phyloP scores from a whole-genome alignment of 2,888 invertebrate genomes.

The Anorthoa munda region DNA sequence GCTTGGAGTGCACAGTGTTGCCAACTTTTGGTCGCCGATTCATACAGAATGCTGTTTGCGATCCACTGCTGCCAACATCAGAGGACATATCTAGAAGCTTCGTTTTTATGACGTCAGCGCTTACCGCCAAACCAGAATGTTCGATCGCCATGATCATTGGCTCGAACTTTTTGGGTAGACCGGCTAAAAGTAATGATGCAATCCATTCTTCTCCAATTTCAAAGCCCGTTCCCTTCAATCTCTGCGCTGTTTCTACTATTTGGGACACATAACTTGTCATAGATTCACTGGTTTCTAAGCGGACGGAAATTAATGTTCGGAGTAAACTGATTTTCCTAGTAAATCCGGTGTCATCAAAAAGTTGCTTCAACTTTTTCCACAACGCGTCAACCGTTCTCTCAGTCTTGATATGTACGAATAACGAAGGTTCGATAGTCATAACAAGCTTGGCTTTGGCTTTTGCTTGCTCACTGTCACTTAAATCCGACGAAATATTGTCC shows the following conservation, averaged over 20 bases:
- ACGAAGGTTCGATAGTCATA: background rate
- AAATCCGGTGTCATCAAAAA: background rate
- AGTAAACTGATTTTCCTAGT: background rate
- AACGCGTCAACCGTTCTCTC: background rate
- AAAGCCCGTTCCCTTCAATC: conserved; percentile 54
- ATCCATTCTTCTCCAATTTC: conserved; percentile 48
- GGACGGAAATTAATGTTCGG: background rate
- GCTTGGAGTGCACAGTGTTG: conserved; percentile 4
- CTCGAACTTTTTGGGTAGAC: conserved; percentile 52
- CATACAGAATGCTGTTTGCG: conserved; percentile 17
- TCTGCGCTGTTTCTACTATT: conserved; percentile 54
- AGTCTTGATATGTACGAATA: background rate
- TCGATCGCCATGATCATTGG: background rate
- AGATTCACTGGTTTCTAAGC: conserved; percentile 1
- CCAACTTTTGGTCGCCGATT: background rate
- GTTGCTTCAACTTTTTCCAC: background rate
- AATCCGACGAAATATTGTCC: background rate
- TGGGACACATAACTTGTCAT: conserved; percentile 51
- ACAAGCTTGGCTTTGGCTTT: background rate
- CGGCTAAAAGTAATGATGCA: conserved; percentile 49
- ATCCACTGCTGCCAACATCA: conserved; percentile 27
- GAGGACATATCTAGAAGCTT: conserved; percentile 37
- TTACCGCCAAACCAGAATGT: background rate
- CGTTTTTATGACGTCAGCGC: background rate
- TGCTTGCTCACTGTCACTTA: background rate